Evolutionary conservation across 2,113 vertebrate species (phyloP), one percentile per base, ranked within the genome.

Genomic region (Pampusana beccarii): DNA sequence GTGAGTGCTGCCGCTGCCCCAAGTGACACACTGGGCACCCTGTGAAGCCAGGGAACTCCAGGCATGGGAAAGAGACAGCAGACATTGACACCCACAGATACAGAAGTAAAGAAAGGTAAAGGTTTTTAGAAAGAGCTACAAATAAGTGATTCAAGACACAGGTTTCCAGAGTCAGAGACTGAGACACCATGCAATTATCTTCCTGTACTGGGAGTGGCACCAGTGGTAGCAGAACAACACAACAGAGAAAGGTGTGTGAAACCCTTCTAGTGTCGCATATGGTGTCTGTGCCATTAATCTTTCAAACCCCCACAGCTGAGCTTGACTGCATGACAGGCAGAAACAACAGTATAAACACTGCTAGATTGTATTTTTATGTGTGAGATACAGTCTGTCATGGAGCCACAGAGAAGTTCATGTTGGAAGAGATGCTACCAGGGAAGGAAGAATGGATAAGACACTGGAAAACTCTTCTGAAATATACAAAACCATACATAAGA

Each of bases 21-120:
- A 3, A 1, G 0, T 28, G 24, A 36, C 10, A 40, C 8, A 7
- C 1, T 20, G 38, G 66, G 21, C 5, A 1, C 15, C 18, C 31
- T 3, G 0, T 2, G 1, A 26, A 24, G 9, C 11, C 48, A 44
- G 53, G 6, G 48, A 69, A 26, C 25, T 42, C 48, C 48, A n/a
- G 26, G 40, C 1, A 3, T 7, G 16, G n/a, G 31, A 78, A 83
- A 31, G 75, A 83, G 75, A 83, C 57, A 92, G 70, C 31, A 36
- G 53, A 18, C 33, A 67, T 58, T 40, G 25, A 36, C 25, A 40
- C 13, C 31, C 36, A 26, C 13, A 62, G 42, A 56, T 42, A 69
- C 1, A 6, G 60, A 67, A 65, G 29, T 29, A 61, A 61, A 80
- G n/a, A 70, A 78, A 34, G 19, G 2, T 25, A 21, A 33, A 16